Base-by-base conservation (phyloP, 2,797 vertebrate species). In the Xiphorhynchus erythropygius region DNA sequence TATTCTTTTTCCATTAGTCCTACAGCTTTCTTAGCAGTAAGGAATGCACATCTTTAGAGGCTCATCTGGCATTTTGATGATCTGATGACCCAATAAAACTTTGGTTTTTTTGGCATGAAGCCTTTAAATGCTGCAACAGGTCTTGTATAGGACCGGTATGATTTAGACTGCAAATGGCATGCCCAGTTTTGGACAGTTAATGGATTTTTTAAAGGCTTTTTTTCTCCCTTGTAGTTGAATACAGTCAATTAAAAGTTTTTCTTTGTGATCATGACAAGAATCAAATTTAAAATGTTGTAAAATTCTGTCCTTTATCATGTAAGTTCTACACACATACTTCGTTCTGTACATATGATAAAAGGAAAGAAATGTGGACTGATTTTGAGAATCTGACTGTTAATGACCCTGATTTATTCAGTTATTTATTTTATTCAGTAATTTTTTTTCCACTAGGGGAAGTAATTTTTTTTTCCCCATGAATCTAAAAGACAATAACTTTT, bases 51-150 rank as follows among this genome's bases (percentile, higher is more conserved):
- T 92, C 86, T 76, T 91, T 50, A 47, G 42, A 85, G 68, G n/a
- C 81, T 92, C 25, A 49, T 92, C n/a, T 86, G 68, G 41, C 32
- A 37, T 92, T 95, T 90, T 79, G 70, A 84, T 90, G 67, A 63
- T 70, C 50, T 79, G 70, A 84, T 90, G 67, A 63, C 74, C 50
- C 35, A 75, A n/a, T 83, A 94, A 94, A 91, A 56, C 60, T 46
- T 49, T 5, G 4, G 0, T 1, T 18, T 64, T 88, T 85, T 81
- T 93, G n/a, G 57, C 37, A 57, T 11, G 15, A 85, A 87, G 33
- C 69, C 42, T 86, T 93, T 81, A 79, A 85, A 79, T 30, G 11
- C 69, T 62, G 59, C 65, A 65, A 33, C 10, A 41, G 67, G 47
- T 87, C 44, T 73, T 68, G 18, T 41, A 2, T 80, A 9, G 27